These are phyloP conservation scores for Sialia sialis DNA, from an alignment of 2,113 vertebrate genomes.

Conservation along the genomic window DNA sequence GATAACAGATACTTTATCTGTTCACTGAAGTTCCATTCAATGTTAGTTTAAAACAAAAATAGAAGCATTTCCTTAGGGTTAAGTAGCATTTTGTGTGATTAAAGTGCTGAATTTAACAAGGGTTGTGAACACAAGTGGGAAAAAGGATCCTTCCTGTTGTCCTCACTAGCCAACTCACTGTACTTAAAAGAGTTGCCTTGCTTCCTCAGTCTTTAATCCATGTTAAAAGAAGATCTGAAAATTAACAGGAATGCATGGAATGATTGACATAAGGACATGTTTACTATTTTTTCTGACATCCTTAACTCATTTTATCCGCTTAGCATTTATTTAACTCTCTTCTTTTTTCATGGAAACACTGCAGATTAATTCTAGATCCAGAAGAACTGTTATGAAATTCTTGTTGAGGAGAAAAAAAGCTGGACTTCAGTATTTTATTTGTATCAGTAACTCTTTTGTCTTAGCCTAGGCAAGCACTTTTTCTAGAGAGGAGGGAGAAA, in stretches of 20 bases:
- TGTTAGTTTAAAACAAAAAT: neutral
- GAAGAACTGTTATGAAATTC: neutral
- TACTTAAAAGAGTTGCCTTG: neutral
- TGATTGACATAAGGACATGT: neutral
- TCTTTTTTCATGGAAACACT: neutral
- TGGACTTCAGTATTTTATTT: neutral
- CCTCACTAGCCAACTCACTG: fast-evolving
- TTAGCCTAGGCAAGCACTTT: neutral
- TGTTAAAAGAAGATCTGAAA: neutral
- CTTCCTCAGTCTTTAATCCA: neutral
- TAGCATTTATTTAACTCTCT: neutral
- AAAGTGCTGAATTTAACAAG: neutral
- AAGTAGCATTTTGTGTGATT: neutral
- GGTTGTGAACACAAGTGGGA: neutral
- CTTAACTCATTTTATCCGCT: neutral
- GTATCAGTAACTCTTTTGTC: neutral
- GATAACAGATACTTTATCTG: neutral
- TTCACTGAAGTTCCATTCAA: neutral
- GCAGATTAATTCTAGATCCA: neutral
- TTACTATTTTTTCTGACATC: neutral
- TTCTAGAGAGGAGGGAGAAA: neutral
- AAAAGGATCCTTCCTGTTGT: neutral
- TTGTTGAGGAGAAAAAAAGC: neutral
- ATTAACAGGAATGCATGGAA: neutral
- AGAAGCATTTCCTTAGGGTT: neutral